A percentile compares a stretch with the other conserved stretches of the same genome.
Evolutionary conservation across 2,888 invertebrate genomes (phyloP).

Genomic region (Neuroscelio doddi): DNA sequence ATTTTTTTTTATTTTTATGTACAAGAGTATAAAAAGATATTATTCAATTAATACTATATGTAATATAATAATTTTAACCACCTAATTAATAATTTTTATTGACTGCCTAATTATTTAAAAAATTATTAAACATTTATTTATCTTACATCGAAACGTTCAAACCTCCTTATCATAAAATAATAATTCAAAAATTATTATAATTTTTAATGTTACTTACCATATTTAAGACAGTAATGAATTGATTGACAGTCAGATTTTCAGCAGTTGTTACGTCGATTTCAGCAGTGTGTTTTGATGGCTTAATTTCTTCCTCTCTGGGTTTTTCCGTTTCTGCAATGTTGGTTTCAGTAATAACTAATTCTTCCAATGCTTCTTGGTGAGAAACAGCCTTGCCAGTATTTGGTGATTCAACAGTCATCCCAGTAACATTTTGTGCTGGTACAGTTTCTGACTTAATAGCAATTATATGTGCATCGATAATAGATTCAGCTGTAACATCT

Average conservation of each 20-base stretch:
- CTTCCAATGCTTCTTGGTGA: slow-evolving; percentile 74
- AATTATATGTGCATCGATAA: slow-evolving; percentile 71
- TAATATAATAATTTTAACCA: no score
- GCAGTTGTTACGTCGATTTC: slow-evolving; percentile 57
- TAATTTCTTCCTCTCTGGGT: slow-evolving; percentile 71
- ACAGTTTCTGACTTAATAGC: slow-evolving; percentile 73
- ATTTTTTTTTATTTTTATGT: no score
- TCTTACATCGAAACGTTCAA: no score
- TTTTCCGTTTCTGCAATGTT: slow-evolving; percentile 72
- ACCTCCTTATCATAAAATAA: no score
- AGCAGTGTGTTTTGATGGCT: slow-evolving; percentile 62
- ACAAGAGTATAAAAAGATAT: no score
- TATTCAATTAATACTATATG: no score
- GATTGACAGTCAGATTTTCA: slow-evolving; percentile 61
- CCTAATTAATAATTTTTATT: no score
- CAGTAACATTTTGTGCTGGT: slow-evolving; percentile 60
- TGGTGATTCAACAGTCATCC: slow-evolving; percentile 56
- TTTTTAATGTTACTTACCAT: slow-evolving; percentile 41
- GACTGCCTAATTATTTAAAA: no score
- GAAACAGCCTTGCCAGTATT: slow-evolving; percentile 66
- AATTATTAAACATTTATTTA: no score
- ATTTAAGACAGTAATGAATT: slow-evolving; percentile 58
- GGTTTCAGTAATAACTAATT: slow-evolving; percentile 70
- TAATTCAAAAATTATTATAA: not conserved
- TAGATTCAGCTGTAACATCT: slow-evolving; percentile 62